Evolutionary conservation across 2,113 vertebrate species (phyloP).

Genomic region (Oryzias javanicus): DNA sequence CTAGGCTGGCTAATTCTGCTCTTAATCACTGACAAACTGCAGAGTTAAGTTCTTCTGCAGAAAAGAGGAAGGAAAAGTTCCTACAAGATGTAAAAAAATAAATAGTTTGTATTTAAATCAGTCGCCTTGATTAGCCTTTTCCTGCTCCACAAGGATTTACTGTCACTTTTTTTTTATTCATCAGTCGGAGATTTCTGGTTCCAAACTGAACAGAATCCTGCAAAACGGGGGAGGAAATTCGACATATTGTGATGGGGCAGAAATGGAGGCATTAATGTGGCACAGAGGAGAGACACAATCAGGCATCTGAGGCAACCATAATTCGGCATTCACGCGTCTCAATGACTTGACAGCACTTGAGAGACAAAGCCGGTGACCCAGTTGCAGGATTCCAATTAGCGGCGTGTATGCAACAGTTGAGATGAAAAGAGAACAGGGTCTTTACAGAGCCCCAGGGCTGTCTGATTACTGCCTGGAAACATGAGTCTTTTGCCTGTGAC

Average conservation of each 20-base stretch:
- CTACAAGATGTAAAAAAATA: background rate
- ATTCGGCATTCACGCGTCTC: slow-evolving; percentile 69
- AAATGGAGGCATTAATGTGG: slow-evolving; percentile 60
- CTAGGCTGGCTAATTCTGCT: slow-evolving; percentile 90
- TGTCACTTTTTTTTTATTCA: background rate
- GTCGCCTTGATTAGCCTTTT: background rate
- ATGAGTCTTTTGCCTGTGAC: slow-evolving; percentile 66
- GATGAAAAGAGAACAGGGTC: slow-evolving; percentile 69
- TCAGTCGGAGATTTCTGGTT: background rate
- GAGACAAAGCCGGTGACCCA: slow-evolving; percentile 74
- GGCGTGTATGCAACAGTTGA: slow-evolving; percentile 70
- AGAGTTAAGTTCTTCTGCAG: slow-evolving; percentile 49
- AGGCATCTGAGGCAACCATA: slow-evolving; percentile 59
- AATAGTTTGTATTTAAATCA: background rate
- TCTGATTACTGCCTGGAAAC: slow-evolving; percentile 74
- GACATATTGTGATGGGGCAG: slow-evolving; percentile 38
- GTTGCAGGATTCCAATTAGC: slow-evolving; percentile 75
- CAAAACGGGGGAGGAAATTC: slow-evolving; percentile 24
- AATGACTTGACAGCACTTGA: slow-evolving; percentile 74
- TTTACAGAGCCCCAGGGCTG: slow-evolving; percentile 67
- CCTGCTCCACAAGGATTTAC: background rate
- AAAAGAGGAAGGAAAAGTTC: slow-evolving; percentile 28
- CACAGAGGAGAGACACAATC: slow-evolving; percentile 60
- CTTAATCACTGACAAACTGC: slow-evolving; percentile 78
- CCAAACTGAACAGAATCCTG: slow-evolving; percentile 5